A percentile compares a stretch with the other conserved stretches of the same genome.
phyloP scores from a whole-genome alignment of 2,888 invertebrate genomes.

The Ceramica pisi region DNA sequence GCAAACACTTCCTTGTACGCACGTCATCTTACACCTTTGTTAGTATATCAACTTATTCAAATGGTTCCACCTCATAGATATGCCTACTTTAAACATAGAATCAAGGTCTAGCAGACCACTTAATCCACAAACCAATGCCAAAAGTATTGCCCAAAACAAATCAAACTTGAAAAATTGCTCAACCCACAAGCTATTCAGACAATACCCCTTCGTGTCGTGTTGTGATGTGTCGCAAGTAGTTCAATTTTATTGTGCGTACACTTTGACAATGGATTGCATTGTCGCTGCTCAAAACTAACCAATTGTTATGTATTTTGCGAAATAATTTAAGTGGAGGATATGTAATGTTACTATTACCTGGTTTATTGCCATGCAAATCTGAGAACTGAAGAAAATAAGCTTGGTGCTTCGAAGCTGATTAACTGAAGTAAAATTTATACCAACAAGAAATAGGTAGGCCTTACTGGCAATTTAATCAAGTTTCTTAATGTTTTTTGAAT shows the following conservation, averaged over 20 bases:
- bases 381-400: too few relatives aligned
- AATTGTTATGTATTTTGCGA: conserved; percentile 57
- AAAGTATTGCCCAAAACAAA: conserved; percentile 49
- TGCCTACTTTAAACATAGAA: not conserved
- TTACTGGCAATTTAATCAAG: too few relatives aligned
- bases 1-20: not conserved
- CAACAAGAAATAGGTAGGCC: too few relatives aligned
- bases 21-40: too few relatives aligned
- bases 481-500: too few relatives aligned
- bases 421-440: too few relatives aligned
- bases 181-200: conserved; percentile 47
- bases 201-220: conserved; percentile 62
- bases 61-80: not conserved
- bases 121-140: conserved; percentile 46
- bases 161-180: conserved; percentile 48
- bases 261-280: conserved; percentile 74
- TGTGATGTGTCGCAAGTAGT: conserved; percentile 48
- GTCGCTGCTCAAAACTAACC: conserved; percentile 51
- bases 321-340: conserved; percentile 40
- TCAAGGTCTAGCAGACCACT: not conserved
- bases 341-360: conserved; percentile 14
- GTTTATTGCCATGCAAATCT: not conserved
- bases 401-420: not conserved
- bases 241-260: conserved; percentile 68
- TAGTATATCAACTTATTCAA: too few relatives aligned